These are phyloP conservation scores for Pelecanus crispus DNA, from an alignment of 2,113 vertebrate species.

Conservation along the genomic window DNA sequence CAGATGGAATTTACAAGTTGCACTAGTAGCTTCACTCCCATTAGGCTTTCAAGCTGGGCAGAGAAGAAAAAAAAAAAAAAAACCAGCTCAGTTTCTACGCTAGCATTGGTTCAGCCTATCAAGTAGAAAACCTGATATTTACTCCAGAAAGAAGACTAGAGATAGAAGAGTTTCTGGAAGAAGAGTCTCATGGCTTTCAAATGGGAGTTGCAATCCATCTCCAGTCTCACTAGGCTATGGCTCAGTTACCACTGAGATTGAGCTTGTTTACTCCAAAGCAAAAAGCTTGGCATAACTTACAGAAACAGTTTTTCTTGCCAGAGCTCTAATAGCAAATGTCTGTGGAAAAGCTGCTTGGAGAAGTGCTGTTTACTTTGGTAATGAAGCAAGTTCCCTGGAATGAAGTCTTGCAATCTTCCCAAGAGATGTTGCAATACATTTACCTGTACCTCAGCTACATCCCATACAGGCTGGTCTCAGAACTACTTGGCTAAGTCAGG, in stretches of 20 bases:
- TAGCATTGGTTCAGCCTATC: background rate
- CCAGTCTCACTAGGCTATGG: background rate
- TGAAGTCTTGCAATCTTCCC: constrained; percentile 17
- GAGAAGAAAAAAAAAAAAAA: background rate
- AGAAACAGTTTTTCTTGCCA: constrained; percentile 42
- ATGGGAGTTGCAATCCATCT: background rate
- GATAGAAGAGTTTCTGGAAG: background rate
- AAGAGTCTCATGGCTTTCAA: background rate
- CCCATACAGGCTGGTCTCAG: background rate
- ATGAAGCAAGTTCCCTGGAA: constrained; percentile 33
- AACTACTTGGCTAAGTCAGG: background rate
- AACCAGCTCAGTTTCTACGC: rapidly evolving
- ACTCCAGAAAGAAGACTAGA: background rate
- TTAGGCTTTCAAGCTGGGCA: background rate
- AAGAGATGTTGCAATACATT: constrained; percentile 3
- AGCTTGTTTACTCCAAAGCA: constrained; percentile 54
- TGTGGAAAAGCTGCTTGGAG: constrained; percentile 9
- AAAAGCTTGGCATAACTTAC: constrained; percentile 6
- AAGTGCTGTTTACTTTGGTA: constrained; percentile 33
- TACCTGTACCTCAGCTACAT: background rate
- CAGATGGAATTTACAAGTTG: background rate
- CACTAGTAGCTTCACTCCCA: background rate
- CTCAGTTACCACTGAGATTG: background rate
- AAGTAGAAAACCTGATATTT: background rate
- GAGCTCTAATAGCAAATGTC: background rate